Conservation (phyloP, 2,888 invertebrate species). For the Diplolepis rosae region DNA sequence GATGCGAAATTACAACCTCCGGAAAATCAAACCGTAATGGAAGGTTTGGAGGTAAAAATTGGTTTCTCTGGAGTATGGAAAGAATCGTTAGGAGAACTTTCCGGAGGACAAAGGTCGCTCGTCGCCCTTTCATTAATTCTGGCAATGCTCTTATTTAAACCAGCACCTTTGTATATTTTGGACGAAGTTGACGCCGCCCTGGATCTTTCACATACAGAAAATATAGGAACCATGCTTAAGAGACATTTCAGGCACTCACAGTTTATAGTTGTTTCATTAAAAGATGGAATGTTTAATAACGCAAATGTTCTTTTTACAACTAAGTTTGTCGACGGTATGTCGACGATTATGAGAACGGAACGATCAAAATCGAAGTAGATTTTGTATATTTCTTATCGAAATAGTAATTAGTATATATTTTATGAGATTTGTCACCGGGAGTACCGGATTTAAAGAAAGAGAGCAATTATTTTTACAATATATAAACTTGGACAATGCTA, state of each 20-base stretch:
- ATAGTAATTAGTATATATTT: too few relatives aligned
- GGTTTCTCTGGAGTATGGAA: slow-evolving; percentile 97
- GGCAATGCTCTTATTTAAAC: slow-evolving; percentile 96
- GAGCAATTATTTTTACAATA: too few relatives aligned
- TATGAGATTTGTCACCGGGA: too few relatives aligned
- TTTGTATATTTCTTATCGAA: too few relatives aligned
- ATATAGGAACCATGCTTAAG: slow-evolving; percentile 96
- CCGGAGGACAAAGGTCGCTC: slow-evolving; percentile 96
- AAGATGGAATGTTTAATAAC: slow-evolving; percentile 99
- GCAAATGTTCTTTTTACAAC: slow-evolving; percentile 98
- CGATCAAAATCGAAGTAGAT: slow-evolving; percentile 1
- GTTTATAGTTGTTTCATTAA: slow-evolving; percentile 98
- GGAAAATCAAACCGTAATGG: slow-evolving; percentile 82
- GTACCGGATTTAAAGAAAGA: too few relatives aligned
- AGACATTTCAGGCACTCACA: slow-evolving; percentile 92
- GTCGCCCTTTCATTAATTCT: slow-evolving; percentile 97
- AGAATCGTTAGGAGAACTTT: slow-evolving; percentile 94
- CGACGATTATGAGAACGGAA: slow-evolving; percentile 82
- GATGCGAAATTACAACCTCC: slow-evolving; percentile 89
- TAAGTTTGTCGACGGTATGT: slow-evolving; percentile 95
- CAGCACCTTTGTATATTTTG: slow-evolving; percentile 98
- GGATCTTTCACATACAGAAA: slow-evolving; percentile 98
- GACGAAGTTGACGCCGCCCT: slow-evolving; percentile 99
- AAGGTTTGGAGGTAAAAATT: slow-evolving; percentile 93
- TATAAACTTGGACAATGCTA: too few relatives aligned